These are phyloP conservation scores for Pitta sordida DNA, from an alignment of 2,113 vertebrate species.

Conservation along the genomic window DNA sequence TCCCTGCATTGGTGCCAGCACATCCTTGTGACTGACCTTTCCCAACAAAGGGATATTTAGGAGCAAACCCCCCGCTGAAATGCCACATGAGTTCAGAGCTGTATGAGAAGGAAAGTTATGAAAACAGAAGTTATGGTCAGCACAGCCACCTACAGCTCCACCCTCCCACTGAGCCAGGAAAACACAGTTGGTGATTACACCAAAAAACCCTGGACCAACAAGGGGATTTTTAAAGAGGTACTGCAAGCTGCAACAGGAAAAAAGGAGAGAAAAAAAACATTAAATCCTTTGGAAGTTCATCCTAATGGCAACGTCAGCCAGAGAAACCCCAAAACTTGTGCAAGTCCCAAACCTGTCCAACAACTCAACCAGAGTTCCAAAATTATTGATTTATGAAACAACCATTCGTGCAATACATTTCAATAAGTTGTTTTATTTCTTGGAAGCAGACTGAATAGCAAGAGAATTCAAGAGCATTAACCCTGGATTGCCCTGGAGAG, in stretches of 20 bases:
- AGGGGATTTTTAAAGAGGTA: background rate
- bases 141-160: background rate
- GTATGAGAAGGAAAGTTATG: background rate
- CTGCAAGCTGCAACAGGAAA: background rate
- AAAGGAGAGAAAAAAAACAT: background rate
- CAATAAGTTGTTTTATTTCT: background rate
- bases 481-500: rapidly evolving
- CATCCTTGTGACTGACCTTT: conserved; percentile 31
- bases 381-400: background rate
- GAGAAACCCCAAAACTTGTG: background rate
- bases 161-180: background rate
- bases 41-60: conserved; percentile 1
- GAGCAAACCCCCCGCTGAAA: background rate
- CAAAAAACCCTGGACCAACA: background rate
- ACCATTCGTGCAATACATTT: background rate
- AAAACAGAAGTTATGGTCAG: background rate
- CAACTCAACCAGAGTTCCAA: background rate
- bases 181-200: background rate
- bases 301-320: background rate
- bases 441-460: background rate
- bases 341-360: too few species aligned
- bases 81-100: background rate
- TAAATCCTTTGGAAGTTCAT: background rate
- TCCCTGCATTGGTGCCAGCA: background rate
- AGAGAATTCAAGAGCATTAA: background rate